Conservation (phyloP, 2,113 vertebrate genomes). For the Pongo abelii region DNA sequence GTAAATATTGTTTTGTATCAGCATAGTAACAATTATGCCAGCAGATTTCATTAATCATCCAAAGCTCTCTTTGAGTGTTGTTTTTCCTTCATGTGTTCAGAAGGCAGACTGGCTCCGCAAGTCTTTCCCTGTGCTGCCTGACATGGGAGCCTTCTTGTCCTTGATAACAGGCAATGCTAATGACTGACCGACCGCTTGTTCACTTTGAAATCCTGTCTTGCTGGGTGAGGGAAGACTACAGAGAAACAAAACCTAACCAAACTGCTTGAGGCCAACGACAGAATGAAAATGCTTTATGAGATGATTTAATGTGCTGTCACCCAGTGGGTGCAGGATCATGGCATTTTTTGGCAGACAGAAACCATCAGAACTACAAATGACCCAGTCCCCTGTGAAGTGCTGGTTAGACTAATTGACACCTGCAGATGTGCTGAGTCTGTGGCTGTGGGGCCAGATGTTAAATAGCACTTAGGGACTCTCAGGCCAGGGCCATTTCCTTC, state of each 20-base stretch:
- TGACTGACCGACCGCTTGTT: neutral
- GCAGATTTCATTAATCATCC: neutral
- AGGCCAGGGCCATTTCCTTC: neutral
- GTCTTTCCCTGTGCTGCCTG: neutral
- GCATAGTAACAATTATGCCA: neutral
- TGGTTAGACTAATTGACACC: slow-evolving; percentile 10
- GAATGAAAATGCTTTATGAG: neutral
- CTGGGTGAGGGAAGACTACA: neutral
- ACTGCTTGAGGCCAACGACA: neutral
- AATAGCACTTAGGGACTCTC: neutral
- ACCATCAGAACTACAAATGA: neutral
- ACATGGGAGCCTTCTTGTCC: slow-evolving; percentile 9
- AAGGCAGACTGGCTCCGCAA: slow-evolving; percentile 16
- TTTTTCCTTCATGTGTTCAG: neutral
- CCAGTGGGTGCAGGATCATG: neutral
- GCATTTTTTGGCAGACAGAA: neutral
- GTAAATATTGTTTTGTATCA: slow-evolving; percentile 14
- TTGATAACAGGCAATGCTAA: neutral
- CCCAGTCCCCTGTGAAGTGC: neutral
- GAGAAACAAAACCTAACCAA: neutral
- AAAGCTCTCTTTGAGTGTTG: neutral
- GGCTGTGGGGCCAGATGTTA: slow-evolving; percentile 36
- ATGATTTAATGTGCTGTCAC: neutral
- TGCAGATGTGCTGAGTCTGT: slow-evolving; percentile 49
- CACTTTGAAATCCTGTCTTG: slow-evolving; percentile 31